phyloP scores from a whole-genome alignment of 2,113 vertebrate species.

The Nesogale talazaci region DNA sequence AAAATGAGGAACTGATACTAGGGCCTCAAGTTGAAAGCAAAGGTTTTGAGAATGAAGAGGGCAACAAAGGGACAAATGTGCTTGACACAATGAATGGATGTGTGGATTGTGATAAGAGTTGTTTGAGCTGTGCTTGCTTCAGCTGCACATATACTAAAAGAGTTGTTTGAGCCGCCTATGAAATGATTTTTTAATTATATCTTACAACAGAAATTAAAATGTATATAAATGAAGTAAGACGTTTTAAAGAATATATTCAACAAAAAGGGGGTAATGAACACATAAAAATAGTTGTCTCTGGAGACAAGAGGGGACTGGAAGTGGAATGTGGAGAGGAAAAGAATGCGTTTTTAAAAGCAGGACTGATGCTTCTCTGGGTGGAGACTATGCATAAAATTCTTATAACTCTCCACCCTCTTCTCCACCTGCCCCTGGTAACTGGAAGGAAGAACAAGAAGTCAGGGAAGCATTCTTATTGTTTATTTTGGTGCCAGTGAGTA shows the following conservation, averaged over 20 bases:
- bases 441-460: neutral
- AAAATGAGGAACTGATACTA: too few relatives aligned
- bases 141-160: too few relatives aligned
- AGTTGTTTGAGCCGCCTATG: too few relatives aligned
- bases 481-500: neutral
- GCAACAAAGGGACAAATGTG: too few relatives aligned
- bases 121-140: too few relatives aligned
- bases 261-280: neutral
- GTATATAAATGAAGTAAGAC: neutral
- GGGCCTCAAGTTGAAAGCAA: too few relatives aligned
- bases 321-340: neutral
- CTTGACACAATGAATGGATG: too few relatives aligned
- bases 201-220: neutral
- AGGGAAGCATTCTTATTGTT: neutral
- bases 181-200: too few relatives aligned
- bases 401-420: neutral
- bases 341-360: neutral
- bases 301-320: neutral
- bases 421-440: neutral
- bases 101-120: too few relatives aligned
- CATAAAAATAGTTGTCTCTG: neutral
- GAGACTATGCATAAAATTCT: neutral
- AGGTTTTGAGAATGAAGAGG: too few relatives aligned
- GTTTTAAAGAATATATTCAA: slow-evolving; percentile 8
- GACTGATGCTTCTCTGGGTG: neutral